A percentile compares a stretch with the other conserved stretches of the same genome.
Evolutionary conservation across 2,888 invertebrate genomes (phyloP).

Genomic region (Nycteola revayana): DNA sequence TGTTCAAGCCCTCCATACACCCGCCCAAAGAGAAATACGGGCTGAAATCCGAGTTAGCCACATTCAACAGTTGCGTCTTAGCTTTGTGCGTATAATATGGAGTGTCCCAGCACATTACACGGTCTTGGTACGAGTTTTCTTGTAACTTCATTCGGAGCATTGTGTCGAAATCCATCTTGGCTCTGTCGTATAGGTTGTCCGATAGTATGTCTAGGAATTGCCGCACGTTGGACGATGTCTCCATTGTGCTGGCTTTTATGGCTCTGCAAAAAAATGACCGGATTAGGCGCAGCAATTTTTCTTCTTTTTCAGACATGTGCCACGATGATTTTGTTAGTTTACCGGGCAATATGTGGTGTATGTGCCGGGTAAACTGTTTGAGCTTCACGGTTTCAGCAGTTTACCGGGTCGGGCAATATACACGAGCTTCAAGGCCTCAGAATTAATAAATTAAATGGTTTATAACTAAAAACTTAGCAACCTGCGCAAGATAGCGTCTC

Average conservation of each 20-base stretch:
- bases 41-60: constrained; percentile 87
- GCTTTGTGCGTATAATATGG: constrained; percentile 91
- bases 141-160: constrained; percentile 89
- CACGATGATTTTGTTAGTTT: no score
- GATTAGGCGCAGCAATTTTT: no score
- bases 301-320: no score
- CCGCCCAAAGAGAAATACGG: constrained; percentile 95
- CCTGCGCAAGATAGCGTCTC: no score
- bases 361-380: no score
- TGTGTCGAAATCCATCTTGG: constrained; percentile 87
- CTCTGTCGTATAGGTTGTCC: constrained; percentile 85
- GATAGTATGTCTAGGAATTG: constrained; percentile 91
- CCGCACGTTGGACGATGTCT: constrained; percentile 89
- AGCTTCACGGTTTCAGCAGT: no score
- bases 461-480: no score
- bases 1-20: constrained; percentile 98
- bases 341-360: no score
- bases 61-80: constrained; percentile 86
- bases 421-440: no score
- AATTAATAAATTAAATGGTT: no score
- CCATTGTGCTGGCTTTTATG: constrained; percentile 92
- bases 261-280: constrained; percentile 84
- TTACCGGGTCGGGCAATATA: no score
- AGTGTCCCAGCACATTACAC: constrained; percentile 91
- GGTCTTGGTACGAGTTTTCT: constrained; percentile 52